Conservation (phyloP, 2,888 invertebrate species). For the Charanyca ferruginea region DNA sequence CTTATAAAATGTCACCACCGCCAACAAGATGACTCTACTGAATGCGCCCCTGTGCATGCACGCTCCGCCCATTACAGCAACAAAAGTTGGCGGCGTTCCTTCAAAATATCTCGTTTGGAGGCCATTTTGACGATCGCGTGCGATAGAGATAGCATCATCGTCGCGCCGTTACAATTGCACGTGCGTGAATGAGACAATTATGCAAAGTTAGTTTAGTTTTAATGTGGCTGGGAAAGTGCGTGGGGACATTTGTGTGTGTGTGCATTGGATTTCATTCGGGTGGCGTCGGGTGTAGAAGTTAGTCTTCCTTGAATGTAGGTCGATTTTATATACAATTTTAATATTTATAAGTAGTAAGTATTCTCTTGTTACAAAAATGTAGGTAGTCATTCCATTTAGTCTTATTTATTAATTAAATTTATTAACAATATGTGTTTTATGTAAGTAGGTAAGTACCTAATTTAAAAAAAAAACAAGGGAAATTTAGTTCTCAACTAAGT, state of each 20-base stretch:
- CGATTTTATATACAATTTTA: conserved; percentile 15
- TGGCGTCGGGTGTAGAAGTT: conserved; percentile 51
- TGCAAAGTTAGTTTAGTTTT: conserved; percentile 90
- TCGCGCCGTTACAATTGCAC: conserved; percentile 75
- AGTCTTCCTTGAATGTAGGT: conserved; percentile 53
- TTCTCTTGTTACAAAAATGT: no score
- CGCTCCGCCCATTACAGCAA: conserved; percentile 91
- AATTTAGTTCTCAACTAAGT: neutral
- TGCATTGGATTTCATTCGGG: conserved; percentile 67
- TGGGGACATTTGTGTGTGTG: conserved; percentile 77
- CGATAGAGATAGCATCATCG: conserved; percentile 81
- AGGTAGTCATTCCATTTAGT: no score
- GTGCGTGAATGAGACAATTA: conserved; percentile 90
- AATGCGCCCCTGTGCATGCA: conserved; percentile 84
- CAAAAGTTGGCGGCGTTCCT: conserved; percentile 91
- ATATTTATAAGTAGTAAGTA: neutral
- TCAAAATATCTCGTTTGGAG: conserved; percentile 91
- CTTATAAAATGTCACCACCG: conserved; percentile 4
- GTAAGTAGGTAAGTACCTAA: neutral
- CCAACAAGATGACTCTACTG: conserved; percentile 39
- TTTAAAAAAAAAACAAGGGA: neutral
- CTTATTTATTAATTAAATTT: no score
- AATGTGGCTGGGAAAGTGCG: conserved; percentile 83
- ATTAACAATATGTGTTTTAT: neutral
- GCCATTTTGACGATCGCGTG: conserved; percentile 90